Conservation (phyloP, 2,888 invertebrate species). For the Asteroscopus sphinx region DNA sequence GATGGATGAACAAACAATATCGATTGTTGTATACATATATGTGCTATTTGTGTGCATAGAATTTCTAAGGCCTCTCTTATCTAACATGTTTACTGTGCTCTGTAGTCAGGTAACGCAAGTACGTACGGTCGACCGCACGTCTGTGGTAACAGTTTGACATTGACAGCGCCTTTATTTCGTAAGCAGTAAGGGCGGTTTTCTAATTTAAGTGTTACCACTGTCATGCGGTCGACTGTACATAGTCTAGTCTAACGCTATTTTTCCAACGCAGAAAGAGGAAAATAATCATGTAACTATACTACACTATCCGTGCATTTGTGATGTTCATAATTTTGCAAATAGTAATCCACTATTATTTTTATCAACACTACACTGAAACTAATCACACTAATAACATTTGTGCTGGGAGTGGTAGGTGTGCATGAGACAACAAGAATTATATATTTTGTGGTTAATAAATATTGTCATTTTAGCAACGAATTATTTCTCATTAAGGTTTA, state of each 20-base stretch:
- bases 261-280: conserved; percentile 10
- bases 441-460: neutral
- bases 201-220: no score
- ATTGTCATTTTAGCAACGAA: no score
- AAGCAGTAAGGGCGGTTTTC: no score
- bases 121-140: no score
- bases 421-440: neutral
- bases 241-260: conserved; percentile 8
- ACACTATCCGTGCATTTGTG: neutral
- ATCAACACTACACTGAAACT: conserved; percentile 11
- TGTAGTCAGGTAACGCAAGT: conserved; percentile 11
- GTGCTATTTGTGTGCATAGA: neutral
- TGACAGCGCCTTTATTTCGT: no score
- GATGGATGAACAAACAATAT: conserved; percentile 3
- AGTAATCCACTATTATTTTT: neutral
- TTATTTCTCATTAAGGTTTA: no score
- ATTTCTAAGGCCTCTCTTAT: conserved; percentile 30
- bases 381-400: conserved; percentile 6
- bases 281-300: conserved; percentile 7
- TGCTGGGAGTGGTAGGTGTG: conserved; percentile 4
- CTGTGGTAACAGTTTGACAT: no score
- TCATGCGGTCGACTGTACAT: no score
- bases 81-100: conserved; percentile 20
- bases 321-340: conserved; percentile 2
- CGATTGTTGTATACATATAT: conserved; percentile 2